Conservation (phyloP, 2,113 vertebrate genomes). For the Speoplatyrhinus poulsoni region DNA sequence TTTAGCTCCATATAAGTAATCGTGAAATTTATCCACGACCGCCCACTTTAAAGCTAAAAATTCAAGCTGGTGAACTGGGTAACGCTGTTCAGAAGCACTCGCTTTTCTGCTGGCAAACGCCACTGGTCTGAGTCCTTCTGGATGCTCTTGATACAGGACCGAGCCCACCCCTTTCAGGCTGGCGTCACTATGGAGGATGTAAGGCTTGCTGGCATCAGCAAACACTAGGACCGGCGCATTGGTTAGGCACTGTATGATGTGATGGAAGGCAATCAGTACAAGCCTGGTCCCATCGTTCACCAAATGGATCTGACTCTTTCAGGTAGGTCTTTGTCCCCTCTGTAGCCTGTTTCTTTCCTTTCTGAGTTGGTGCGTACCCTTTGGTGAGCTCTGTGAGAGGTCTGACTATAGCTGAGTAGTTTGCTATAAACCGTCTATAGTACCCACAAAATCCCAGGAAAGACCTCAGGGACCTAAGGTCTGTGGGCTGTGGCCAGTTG, state of each 20-base stretch:
- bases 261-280: neutral
- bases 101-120: conserved; percentile 4
- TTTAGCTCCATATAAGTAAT: conserved; percentile 3
- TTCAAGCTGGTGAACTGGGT: neutral
- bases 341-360: neutral
- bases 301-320: neutral
- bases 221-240: neutral
- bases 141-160: no score
- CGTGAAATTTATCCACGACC: neutral
- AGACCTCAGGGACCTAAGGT: neutral
- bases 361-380: conserved; percentile 5
- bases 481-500: neutral
- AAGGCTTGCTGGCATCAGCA: neutral
- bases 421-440: no score
- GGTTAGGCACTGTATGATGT: neutral
- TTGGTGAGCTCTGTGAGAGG: conserved; percentile 14
- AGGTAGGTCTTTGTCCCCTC: conserved; percentile 2
- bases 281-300: no score
- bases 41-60: neutral
- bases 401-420: no score
- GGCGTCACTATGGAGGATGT: conserved; percentile 6
- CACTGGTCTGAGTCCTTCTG: neutral
- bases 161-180: neutral
- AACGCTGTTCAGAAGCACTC: neutral
- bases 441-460: neutral